Evolutionary conservation across 53 echinoderm and acorn worm species (phyloP), one percentile per base, ranked within the genome.

Genomic region (Temnopleurus reevesii): DNA sequence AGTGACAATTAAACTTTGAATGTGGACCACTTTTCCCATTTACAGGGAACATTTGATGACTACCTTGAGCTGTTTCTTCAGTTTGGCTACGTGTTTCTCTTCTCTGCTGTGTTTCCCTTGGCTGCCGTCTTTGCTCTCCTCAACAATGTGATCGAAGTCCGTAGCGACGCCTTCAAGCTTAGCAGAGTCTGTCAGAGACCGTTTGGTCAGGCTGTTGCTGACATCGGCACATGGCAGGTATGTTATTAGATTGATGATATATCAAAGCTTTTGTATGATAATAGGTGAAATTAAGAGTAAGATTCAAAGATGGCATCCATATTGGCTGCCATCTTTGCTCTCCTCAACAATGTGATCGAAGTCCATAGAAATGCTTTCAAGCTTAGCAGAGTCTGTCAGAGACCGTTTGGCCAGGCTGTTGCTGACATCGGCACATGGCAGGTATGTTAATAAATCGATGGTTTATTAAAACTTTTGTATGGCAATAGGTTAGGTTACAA

Each of bases 191-290:
- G 94, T 61, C 94, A 96, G 86, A 90, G 99, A 56, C 99, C 99
- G 0, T 99, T 99, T 76, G 94, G 96, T 83, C 93, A 93, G 36
- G 45, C 94, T 21, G 93, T 89, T 21, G 96, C 93, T 76, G 95
- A 94, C 76, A 99, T 99, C 25, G 99, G 99, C 29, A 96, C 99
- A 4, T 99, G 99, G 99, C 94, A 96, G 98, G 98, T 96, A 81
- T 1, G 27, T n/a, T n/a, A n/a, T n/a, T n/a, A n/a, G n/a, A n/a
- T n/a, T n/a, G n/a, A n/a, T n/a, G n/a, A n/a, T n/a, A n/a, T n/a
- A n/a, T n/a, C n/a, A n/a, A n/a, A n/a, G n/a, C n/a, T n/a, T n/a
- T n/a, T n/a, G n/a, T n/a, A n/a, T n/a, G n/a, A n/a, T n/a, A n/a
- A n/a, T n/a, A n/a, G n/a, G n/a, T n/a, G n/a, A n/a, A n/a, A n/a